Conservation (phyloP, 2,888 invertebrate genomes). For the Lepidocyrtoides sp. region DNA sequence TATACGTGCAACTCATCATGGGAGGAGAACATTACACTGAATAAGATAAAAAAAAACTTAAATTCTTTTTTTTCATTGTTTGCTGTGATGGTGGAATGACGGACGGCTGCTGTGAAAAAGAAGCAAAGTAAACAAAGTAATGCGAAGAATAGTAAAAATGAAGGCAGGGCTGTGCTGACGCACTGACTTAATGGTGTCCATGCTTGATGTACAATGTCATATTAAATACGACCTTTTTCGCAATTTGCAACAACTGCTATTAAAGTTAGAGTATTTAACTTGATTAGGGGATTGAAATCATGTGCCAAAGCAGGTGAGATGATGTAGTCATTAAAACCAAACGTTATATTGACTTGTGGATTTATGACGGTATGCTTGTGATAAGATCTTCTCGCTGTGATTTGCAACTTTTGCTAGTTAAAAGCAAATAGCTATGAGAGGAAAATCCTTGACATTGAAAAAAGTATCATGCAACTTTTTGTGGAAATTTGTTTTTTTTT, state of each 20-base stretch:
- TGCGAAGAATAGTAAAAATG: not conserved
- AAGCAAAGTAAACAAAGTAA: not conserved
- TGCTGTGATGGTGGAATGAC: not conserved
- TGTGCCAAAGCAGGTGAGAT: slow-evolving; percentile 30
- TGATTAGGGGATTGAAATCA: not conserved
- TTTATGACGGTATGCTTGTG: too few species aligned
- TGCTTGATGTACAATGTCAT: not conserved
- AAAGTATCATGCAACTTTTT: not conserved
- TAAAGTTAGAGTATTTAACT: not conserved
- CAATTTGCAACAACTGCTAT: not conserved
- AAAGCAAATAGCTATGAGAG: too few species aligned
- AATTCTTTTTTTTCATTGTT: not conserved
- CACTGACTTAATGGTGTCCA: too few species aligned
- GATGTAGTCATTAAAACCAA: not conserved
- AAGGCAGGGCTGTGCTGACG: not conserved
- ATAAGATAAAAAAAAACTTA: too few species aligned
- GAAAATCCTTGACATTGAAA: too few species aligned
- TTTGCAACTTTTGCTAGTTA: too few species aligned
- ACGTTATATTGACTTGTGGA: too few species aligned
- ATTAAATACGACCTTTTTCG: not conserved
- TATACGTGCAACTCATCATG: not conserved
- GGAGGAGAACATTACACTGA: too few species aligned
- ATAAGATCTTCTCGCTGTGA: too few species aligned
- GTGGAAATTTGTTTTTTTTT: not conserved
- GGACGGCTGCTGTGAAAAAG: not conserved